Percentiles rank a stretch among this genome's conserved stretches.
These are phyloP conservation scores for Allolobophora icterica DNA, from an alignment of 2,888 invertebrate genomes.

Conservation along the genomic window DNA sequence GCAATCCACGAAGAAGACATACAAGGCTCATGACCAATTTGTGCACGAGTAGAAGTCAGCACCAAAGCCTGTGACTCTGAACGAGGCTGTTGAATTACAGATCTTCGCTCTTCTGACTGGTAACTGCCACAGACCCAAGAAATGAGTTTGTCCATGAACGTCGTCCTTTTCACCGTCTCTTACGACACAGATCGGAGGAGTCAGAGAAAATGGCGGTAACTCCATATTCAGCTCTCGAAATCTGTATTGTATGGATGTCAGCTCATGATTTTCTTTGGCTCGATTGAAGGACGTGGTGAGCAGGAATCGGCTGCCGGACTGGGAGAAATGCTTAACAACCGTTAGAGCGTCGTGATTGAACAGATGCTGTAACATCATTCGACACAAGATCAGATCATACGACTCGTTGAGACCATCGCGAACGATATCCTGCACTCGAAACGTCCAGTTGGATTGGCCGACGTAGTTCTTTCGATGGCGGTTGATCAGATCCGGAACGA, in stretches of 20 bases:
- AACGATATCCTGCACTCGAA: not conserved
- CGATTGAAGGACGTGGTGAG: not conserved
- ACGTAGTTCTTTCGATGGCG: too few species aligned
- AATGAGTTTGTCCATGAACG: not conserved
- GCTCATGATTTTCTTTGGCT: not conserved
- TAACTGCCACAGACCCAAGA: not conserved
- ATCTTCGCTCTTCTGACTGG: not conserved
- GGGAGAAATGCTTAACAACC: not conserved
- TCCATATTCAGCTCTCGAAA: too few species aligned
- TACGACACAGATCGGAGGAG: too few species aligned
- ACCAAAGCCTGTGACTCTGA: too few species aligned
- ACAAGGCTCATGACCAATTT: too few species aligned
- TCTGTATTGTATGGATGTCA: not conserved
- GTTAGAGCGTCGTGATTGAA: not conserved
- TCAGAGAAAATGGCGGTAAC: too few species aligned
- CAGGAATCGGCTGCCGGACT: not conserved
- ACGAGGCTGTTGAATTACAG: too few species aligned
- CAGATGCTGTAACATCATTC: slow-evolving; percentile 13
- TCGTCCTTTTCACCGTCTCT: not conserved
- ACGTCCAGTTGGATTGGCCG: too few species aligned
- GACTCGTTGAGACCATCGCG: slow-evolving; percentile 12
- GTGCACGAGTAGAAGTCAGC: too few species aligned
- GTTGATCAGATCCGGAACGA: too few species aligned
- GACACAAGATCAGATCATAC: not conserved
- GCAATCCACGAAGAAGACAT: too few species aligned